Conservation (phyloP, 2,797 vertebrate species). For the Gymnoscopelus microlampas region DNA sequence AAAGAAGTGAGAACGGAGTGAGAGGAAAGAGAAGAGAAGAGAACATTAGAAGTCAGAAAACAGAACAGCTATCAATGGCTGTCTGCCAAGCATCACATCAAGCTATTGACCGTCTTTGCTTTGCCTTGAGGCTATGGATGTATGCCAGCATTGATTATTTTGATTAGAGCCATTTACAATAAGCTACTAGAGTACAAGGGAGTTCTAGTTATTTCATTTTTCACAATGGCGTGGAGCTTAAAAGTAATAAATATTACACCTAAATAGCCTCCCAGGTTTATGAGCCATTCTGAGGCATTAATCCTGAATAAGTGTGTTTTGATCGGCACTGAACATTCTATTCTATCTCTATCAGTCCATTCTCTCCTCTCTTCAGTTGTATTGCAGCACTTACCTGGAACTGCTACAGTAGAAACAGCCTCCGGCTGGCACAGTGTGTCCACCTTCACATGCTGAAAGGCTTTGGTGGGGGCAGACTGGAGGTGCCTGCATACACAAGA, state of each 20-base stretch:
- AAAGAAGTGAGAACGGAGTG: background rate
- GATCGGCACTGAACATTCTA: background rate
- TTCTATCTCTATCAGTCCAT: background rate
- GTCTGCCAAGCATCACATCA: slow-evolving; percentile 23
- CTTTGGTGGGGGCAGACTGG: slow-evolving; percentile 89
- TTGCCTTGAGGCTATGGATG: slow-evolving; percentile 5
- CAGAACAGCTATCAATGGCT: slow-evolving; percentile 1
- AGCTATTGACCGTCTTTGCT: background rate
- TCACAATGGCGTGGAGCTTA: slow-evolving; percentile 9
- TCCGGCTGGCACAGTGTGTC: slow-evolving; percentile 94
- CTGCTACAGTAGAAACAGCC: slow-evolving; percentile 86
- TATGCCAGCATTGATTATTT: slow-evolving; percentile 12
- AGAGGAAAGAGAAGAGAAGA: background rate
- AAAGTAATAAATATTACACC: slow-evolving; percentile 14
- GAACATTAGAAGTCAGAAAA: background rate
- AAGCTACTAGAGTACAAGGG: slow-evolving; percentile 3
- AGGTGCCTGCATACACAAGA: slow-evolving; percentile 84
- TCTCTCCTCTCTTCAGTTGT: background rate
- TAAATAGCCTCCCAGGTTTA: slow-evolving; percentile 10
- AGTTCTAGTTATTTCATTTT: slow-evolving; percentile 12
- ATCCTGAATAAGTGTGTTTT: background rate
- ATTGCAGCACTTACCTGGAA: slow-evolving; percentile 87
- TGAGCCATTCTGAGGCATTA: background rate
- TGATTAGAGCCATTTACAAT: slow-evolving; percentile 17
- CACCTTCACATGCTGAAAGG: slow-evolving; percentile 96